Conservation (phyloP, 1,140 invertebrate genomes). For the Macrobrachium rosenbergii region DNA sequence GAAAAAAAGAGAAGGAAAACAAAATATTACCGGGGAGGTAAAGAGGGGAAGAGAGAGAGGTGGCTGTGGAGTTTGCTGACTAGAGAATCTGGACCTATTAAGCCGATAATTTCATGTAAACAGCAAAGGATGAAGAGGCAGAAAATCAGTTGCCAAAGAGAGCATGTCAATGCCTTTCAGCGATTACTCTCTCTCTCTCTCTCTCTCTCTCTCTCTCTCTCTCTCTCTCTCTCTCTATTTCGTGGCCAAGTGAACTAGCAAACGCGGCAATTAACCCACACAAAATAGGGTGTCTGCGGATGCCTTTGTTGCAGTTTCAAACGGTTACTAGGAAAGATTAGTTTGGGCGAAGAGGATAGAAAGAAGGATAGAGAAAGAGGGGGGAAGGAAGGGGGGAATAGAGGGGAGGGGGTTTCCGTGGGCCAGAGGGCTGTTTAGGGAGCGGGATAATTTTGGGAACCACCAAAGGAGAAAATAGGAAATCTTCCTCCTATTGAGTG, state of each 20-base stretch:
- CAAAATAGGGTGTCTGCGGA: no score
- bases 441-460: neutral
- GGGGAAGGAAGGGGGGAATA: neutral
- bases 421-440: neutral
- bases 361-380: neutral
- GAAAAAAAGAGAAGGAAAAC: neutral
- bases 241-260: no score
- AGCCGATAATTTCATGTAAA: neutral
- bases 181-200: no score
- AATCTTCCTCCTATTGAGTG: neutral
- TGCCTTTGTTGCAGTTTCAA: no score
- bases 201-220: no score
- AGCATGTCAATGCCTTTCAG: no score
- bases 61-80: neutral
- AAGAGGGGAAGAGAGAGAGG: constrained; percentile 4
- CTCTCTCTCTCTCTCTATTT: no score
- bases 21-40: neutral
- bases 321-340: neutral
- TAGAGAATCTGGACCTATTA: neutral
- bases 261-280: no score
- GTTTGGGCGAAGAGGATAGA: neutral
- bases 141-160: neutral
- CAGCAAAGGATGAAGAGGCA: neutral
- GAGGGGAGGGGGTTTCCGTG: neutral
- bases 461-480: constrained; percentile 8